Conservation (phyloP, 1,140 invertebrate genomes). For the Psilanteris sp. region DNA sequence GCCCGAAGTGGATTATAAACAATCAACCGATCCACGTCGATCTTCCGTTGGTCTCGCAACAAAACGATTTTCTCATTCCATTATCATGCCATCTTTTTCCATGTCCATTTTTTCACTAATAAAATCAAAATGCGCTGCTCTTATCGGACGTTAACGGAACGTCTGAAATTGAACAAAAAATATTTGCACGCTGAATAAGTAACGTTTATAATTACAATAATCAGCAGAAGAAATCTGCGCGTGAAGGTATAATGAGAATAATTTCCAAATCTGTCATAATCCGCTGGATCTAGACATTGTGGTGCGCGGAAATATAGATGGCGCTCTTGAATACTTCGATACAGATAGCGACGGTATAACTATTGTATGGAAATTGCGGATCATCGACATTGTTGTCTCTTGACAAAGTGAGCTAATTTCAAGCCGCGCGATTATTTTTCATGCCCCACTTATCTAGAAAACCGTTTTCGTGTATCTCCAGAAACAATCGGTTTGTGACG, state of each 20-base stretch:
- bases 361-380: conserved; percentile 52
- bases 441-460: conserved; percentile 53
- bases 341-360: conserved; percentile 43
- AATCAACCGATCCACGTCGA: conserved; percentile 10
- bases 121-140: too few relatives aligned
- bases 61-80: too few relatives aligned
- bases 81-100: too few relatives aligned
- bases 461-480: conserved; percentile 27
- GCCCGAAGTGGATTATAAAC: conserved; percentile 38
- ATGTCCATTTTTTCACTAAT: too few relatives aligned
- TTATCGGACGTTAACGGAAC: too few relatives aligned
- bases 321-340: conserved; percentile 20
- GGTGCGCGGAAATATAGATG: conserved; percentile 37
- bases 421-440: conserved; percentile 54
- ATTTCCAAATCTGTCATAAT: conserved; percentile 34
- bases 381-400: conserved; percentile 53
- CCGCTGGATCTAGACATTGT: conserved; percentile 30
- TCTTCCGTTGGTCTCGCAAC: too few relatives aligned
- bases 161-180: too few relatives aligned
- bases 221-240: background rate
- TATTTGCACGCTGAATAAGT: background rate
- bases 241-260: conserved; percentile 35
- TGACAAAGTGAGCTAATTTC: conserved; percentile 59
- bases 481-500: conserved; percentile 44
- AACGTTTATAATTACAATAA: conserved; percentile 17